These are phyloP conservation scores for Falco punctatus DNA, from an alignment of 2,113 vertebrate genomes.

Conservation along the genomic window DNA sequence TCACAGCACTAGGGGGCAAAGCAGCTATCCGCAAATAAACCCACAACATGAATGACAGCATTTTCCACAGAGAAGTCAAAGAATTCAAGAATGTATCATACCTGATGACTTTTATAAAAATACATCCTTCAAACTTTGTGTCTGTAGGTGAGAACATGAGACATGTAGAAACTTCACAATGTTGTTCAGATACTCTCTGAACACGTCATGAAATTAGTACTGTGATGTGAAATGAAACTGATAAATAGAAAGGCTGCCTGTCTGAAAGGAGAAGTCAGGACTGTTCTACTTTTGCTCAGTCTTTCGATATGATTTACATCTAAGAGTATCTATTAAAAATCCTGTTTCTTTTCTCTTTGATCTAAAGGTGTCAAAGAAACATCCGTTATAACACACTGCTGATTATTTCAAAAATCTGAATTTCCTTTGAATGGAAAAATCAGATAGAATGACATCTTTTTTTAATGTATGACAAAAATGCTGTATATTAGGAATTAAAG, in stretches of 20 bases:
- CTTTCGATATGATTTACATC: slow-evolving; percentile 26
- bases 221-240: neutral
- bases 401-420: slow-evolving; percentile 64
- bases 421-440: slow-evolving; percentile 49
- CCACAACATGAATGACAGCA: neutral
- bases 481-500: slow-evolving; percentile 56
- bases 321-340: slow-evolving; percentile 55
- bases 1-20: neutral
- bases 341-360: slow-evolving; percentile 59
- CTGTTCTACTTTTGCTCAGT: slow-evolving; percentile 41
- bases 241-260: neutral
- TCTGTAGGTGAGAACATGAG: neutral
- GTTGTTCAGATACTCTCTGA: neutral
- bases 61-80: neutral
- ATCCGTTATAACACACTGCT: slow-evolving; percentile 17
- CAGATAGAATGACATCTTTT: slow-evolving; percentile 51
- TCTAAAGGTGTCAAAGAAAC: slow-evolving; percentile 57
- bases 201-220: neutral
- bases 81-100: neutral
- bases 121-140: neutral
- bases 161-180: neutral
- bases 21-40: neutral
- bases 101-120: neutral
- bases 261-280: neutral
- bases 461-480: slow-evolving; percentile 61